Conservation (phyloP, 2,888 invertebrate species). For the Ormia ochracea region DNA sequence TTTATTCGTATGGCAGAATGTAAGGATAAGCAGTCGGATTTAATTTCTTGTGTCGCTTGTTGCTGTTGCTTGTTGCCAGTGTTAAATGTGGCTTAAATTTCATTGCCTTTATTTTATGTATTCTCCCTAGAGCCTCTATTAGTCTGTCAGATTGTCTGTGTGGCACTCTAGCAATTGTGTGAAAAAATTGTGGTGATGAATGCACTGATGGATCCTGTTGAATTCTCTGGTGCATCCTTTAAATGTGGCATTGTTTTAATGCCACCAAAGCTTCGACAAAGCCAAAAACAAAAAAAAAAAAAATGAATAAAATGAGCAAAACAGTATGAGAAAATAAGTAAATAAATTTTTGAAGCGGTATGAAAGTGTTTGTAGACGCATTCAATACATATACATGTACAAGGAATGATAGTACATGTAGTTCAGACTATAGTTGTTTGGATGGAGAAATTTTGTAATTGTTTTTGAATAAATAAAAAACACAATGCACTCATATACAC, state of each 20-base stretch:
- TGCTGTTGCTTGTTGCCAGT: constrained; percentile 48
- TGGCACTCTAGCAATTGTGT: constrained; percentile 16
- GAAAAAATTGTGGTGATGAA: constrained; percentile 61
- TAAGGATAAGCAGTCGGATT: constrained; percentile 47
- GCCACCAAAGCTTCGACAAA: constrained; percentile 25
- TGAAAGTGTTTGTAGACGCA: not conserved
- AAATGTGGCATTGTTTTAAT: constrained; percentile 49
- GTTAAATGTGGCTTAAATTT: constrained; percentile 54
- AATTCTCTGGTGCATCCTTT: constrained; percentile 51
- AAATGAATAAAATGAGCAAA: too few species aligned
- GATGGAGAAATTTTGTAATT: constrained; percentile 5
- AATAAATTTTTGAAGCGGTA: constrained; percentile 3
- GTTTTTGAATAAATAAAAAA: constrained; percentile 21
- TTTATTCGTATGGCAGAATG: not conserved
- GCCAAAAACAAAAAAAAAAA: not conserved
- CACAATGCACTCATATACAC: not conserved
- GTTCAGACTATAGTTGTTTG: not conserved
- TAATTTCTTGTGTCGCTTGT: constrained; percentile 23
- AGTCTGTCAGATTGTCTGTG: not conserved
- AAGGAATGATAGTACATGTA: not conserved
- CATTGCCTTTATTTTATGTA: not conserved
- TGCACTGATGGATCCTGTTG: constrained; percentile 59
- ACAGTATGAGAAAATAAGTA: constrained; percentile 26
- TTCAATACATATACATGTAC: not conserved
- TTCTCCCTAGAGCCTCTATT: constrained; percentile 1